These are phyloP conservation scores for Chondrilla cf. caribensis DNA, from an alignment of 37 sponge, comb jelly and placozoan species.

Conservation along the genomic window DNA sequence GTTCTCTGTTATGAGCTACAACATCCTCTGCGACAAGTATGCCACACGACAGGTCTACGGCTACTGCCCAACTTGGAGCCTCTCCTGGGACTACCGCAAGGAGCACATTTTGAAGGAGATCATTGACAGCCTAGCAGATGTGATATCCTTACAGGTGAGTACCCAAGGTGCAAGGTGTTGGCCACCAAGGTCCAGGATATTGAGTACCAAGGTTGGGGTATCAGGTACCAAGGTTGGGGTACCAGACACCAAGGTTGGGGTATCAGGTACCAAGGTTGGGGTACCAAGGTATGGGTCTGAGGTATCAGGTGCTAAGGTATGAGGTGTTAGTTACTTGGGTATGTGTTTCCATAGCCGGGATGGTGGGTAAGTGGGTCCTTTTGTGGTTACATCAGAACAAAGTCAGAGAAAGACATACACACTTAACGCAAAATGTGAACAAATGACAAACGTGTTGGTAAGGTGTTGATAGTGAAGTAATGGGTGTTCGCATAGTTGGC, in stretches of 20 bases:
- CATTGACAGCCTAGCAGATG: slow-evolving; percentile 72
- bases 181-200: background rate
- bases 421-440: too few species aligned
- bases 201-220: background rate
- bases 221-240: background rate
- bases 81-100: slow-evolving; percentile 89
- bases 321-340: too few species aligned
- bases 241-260: background rate
- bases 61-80: slow-evolving; percentile 95
- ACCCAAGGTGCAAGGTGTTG: background rate
- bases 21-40: slow-evolving; percentile 88
- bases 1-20: slow-evolving; percentile 89
- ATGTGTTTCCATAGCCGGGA: too few species aligned
- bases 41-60: slow-evolving; percentile 89
- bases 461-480: too few species aligned
- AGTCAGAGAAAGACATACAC: too few species aligned
- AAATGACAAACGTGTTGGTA: too few species aligned
- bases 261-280: too few species aligned
- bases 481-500: too few species aligned
- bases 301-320: too few species aligned
- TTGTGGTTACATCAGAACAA: too few species aligned
- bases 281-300: background rate
- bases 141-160: slow-evolving; percentile 82
- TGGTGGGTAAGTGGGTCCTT: too few species aligned
- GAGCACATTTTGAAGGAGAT: slow-evolving; percentile 82